Evolutionary conservation across 2,888 invertebrate species (phyloP).

Genomic region (Macaria notata): DNA sequence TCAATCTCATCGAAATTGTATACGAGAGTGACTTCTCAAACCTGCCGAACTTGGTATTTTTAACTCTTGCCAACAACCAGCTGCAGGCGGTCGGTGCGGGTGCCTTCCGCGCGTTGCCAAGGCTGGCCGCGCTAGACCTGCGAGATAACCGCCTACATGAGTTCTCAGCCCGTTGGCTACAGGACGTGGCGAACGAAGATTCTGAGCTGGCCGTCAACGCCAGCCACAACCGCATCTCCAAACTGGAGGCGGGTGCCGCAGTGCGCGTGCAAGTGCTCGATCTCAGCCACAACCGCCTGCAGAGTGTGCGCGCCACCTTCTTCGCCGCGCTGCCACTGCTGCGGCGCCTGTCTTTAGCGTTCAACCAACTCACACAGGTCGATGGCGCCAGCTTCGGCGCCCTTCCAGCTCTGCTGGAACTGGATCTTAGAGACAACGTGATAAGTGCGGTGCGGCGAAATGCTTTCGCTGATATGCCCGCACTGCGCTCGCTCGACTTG

Average conservation of each 20-base stretch:
- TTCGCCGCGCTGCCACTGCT: slow-evolving; percentile 68
- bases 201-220: slow-evolving; percentile 86
- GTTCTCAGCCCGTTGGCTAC: slow-evolving; percentile 84
- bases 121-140: slow-evolving; percentile 87
- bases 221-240: slow-evolving; percentile 84
- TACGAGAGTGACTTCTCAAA: slow-evolving; percentile 85
- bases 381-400: slow-evolving; percentile 67
- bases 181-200: slow-evolving; percentile 83
- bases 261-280: slow-evolving; percentile 84
- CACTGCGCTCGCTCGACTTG: slow-evolving; percentile 53
- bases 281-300: slow-evolving; percentile 84
- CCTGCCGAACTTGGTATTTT: slow-evolving; percentile 86
- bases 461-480: slow-evolving; percentile 81
- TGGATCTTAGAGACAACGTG: slow-evolving; percentile 86
- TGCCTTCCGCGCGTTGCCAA: slow-evolving; percentile 87
- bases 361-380: slow-evolving; percentile 73
- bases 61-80: slow-evolving; percentile 90
- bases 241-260: slow-evolving; percentile 49
- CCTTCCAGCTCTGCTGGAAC: slow-evolving; percentile 45
- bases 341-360: slow-evolving; percentile 75
- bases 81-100: slow-evolving; percentile 84
- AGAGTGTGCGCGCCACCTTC: slow-evolving; percentile 80
- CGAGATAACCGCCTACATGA: slow-evolving; percentile 86
- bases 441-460: slow-evolving; percentile 85
- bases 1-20: slow-evolving; percentile 86